These are phyloP conservation scores for Eupsittula cactorum DNA, from an alignment of 2,113 vertebrate genomes.

Conservation along the genomic window DNA sequence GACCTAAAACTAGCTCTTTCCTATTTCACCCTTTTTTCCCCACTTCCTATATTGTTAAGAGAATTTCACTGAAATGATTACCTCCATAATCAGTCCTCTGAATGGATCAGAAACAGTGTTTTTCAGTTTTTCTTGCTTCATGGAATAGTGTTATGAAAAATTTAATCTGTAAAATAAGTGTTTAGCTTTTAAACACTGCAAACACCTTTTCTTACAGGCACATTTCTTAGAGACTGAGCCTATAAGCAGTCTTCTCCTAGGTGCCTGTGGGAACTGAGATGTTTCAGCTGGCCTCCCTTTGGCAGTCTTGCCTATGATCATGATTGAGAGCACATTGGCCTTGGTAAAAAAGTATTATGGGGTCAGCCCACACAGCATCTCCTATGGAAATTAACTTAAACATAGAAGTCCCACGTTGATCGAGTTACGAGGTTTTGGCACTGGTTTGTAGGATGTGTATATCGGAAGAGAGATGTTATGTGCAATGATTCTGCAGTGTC, in stretches of 20 bases:
- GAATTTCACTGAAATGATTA: background rate
- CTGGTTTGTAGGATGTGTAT: background rate
- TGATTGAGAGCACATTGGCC: background rate
- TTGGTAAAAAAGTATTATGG: background rate
- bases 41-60: background rate
- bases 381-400: background rate
- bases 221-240: background rate
- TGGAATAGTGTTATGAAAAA: fast-evolving
- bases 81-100: background rate
- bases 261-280: background rate
- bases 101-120: background rate
- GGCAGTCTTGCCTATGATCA: background rate
- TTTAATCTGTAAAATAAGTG: background rate
- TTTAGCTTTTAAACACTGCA: background rate
- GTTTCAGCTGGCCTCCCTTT: background rate
- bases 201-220: background rate
- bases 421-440: background rate
- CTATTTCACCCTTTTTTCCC: background rate
- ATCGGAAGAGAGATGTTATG: background rate
- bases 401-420: background rate
- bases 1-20: background rate
- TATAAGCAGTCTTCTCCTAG: background rate
- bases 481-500: background rate
- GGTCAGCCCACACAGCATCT: background rate
- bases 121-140: background rate